Base-by-base conservation (phyloP, 1,140 invertebrate species). In the Lordiphosa stackelbergi region DNA sequence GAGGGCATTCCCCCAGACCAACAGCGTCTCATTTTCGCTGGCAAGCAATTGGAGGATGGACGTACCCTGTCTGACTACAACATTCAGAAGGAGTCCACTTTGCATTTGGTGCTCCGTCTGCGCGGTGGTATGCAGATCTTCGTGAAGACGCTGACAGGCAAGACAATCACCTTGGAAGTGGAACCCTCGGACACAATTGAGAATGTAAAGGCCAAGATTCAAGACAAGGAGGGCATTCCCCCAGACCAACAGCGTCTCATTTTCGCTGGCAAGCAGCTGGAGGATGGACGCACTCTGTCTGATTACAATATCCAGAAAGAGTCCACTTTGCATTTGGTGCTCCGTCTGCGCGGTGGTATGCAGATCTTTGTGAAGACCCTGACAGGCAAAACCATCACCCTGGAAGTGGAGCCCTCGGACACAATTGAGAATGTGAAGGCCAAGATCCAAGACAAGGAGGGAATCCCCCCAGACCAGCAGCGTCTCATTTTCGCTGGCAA, bases 91-190 rank as follows among this genome's bases (percentile, higher is more conserved):
- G 94, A 94, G 87, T 95, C 93, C 0, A 95, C 94, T 0, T 90
- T 95, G 2, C 94, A 95, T 74, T 88, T 95, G 53, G 94, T 95
- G 2, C 85, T 94, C 0, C 88, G 92, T 64, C 87, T 93, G 0
- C 87, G 95, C 90, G 89, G 93, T 86, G 90, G 93, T 90, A 97
- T 97, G 95, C 95, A 97, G 90, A 96, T 97, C 77, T 97, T 97
- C 88, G 95, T 97, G 2, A 96, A 96, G 88, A 96, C 95, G 64
- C 89, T 96, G 38, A 96, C 95, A 59, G 96, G 95, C 38, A 97
- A 97, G 88, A 97, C 95, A 88, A 96, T 97, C 88, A 96, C 95
- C 40, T 78, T 95, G 10, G 93, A 93, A 66, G 92, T 93, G 0
- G 92, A 94, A 69, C 88, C 92, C 2, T 92, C 90, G 28, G 93